phyloP scores from a whole-genome alignment of 2,797 vertebrate genomes.

The Rhynchotus rufescens region DNA sequence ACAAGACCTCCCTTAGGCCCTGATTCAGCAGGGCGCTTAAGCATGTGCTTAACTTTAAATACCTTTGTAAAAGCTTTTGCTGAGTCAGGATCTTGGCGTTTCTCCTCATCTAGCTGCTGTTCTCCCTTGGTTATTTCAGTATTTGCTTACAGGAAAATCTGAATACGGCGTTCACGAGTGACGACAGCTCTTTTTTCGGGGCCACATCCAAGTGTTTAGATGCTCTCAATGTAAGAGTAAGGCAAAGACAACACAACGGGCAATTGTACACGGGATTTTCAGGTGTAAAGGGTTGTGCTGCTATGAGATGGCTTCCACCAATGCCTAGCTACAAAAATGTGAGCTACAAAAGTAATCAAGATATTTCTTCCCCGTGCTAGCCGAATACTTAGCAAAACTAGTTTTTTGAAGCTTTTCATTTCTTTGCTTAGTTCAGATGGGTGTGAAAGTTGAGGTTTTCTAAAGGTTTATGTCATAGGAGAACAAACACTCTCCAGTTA shows the following conservation, averaged over 20 bases:
- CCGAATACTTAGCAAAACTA: background rate
- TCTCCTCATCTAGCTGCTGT: constrained; percentile 70
- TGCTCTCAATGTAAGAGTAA: constrained; percentile 26
- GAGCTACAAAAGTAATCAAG: accelerated
- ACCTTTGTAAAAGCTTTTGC: constrained; percentile 71
- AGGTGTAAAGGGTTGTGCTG: background rate
- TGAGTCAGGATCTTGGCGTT: constrained; percentile 59
- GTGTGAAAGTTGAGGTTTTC: background rate
- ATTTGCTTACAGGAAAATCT: constrained; percentile 70
- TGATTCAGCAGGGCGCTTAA: constrained; percentile 73
- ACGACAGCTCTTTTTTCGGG: constrained; percentile 33
- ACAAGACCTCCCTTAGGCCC: constrained; percentile 65
- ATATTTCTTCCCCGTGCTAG: accelerated
- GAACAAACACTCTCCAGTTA: background rate
- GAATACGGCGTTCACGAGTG: constrained; percentile 18
- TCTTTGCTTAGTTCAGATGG: background rate
- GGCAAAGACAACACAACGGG: background rate
- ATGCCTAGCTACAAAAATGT: background rate
- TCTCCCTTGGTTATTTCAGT: constrained; percentile 69
- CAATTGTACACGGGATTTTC: background rate
- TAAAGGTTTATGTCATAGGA: background rate
- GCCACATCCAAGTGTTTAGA: constrained; percentile 32
- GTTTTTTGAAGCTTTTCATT: background rate
- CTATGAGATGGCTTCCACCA: background rate
- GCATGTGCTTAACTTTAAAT: constrained; percentile 75